A percentile compares a stretch with the other conserved stretches of the same genome.
Evolutionary conservation across 2,888 invertebrate species (phyloP).

Genomic region (Spodoptera picta): DNA sequence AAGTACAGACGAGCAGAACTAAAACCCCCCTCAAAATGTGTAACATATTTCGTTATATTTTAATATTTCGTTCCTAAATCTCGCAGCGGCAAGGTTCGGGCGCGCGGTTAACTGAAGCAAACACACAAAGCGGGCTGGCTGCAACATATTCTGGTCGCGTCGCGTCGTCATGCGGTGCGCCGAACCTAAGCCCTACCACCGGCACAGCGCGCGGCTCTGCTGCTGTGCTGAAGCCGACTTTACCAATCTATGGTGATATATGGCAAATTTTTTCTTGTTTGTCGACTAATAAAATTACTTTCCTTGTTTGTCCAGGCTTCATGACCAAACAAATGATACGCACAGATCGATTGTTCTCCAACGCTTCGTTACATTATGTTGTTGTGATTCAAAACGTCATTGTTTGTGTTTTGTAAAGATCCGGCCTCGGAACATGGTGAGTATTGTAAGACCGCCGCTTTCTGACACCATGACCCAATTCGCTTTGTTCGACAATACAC

Average conservation of each 20-base stretch:
- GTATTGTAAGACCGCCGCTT: constrained; percentile 18
- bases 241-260: neutral
- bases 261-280: neutral
- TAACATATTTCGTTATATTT: constrained; percentile 10
- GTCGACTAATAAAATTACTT: too few relatives aligned
- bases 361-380: constrained; percentile 12
- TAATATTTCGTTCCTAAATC: constrained; percentile 8
- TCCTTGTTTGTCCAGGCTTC: neutral
- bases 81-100: neutral
- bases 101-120: constrained; percentile 4
- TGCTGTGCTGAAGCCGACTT: neutral
- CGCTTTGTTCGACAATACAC: constrained; percentile 4
- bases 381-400: constrained; percentile 10
- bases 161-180: constrained; percentile 4
- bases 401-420: constrained; percentile 30
- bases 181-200: constrained; percentile 12
- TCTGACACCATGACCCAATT: constrained; percentile 43
- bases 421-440: constrained; percentile 6
- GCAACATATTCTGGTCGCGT: neutral
- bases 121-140: constrained; percentile 15
- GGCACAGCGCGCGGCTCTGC: neutral
- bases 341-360: constrained; percentile 10
- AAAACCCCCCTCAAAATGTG: neutral
- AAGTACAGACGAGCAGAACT: too few relatives aligned
- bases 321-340: constrained; percentile 2